Base-by-base conservation (phyloP, 2,797 vertebrate genomes). In the Rousettus madagascariensis region DNA sequence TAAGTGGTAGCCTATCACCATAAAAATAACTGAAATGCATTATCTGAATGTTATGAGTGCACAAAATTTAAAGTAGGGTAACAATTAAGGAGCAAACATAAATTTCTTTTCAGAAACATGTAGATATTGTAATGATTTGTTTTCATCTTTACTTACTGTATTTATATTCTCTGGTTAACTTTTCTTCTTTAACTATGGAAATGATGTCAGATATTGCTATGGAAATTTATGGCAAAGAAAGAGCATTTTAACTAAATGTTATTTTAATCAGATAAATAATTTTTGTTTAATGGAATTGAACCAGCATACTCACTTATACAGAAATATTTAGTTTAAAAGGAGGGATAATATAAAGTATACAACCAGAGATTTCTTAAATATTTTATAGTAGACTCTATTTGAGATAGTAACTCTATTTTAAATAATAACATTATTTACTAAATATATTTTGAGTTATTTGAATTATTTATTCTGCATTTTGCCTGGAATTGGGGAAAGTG, bases 1-100 rank as follows among this genome's bases (percentile, higher is more conserved):
- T 69, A 80, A 94, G 75, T 92, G 84, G 80, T 71, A 89, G 3
- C 10, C 68, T 93, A 59, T 88, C 46, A 87, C 9, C 1, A 22
- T 78, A 95, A 78, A 87, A 84, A 82, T 85, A 88, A 72, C 5
- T 89, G 28, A 69, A 91, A 46, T 65, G 15, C 4, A 66, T 87
- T 82, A 77, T 80, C 5, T 75, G 16, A 80, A 75, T 41, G 87
- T 59, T 77, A 91, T 68, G 49, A 85, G 49, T 77, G 28, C 90
- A 63, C 24, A 75, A 38, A 82, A 87, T 57, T 90, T 86, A 4
- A 94, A 86, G 43, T 79, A 38, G 19, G 2, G 49, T 33, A 87
- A 75, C 19, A 91, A 90, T 92, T 86, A 92, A 91, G 24, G 12
- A 93, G 24, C 10, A 66, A 20, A 24, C 5, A 63, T 86, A 91